Conservation (phyloP, 2,888 invertebrate genomes). For the Stenodema calcarata region DNA sequence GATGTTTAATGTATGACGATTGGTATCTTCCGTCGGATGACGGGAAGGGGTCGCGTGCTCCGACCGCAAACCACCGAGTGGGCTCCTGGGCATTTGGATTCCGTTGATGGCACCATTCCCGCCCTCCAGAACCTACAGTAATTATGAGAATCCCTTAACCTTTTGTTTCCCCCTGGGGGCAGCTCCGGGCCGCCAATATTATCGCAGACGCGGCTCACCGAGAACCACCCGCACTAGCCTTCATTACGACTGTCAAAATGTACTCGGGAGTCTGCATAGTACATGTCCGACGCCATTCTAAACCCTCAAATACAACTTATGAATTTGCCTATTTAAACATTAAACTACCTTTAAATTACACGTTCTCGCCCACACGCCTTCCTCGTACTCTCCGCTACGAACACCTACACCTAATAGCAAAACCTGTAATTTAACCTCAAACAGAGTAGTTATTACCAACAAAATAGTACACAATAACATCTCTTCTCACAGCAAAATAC, state of each 20-base stretch:
- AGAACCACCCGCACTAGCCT: not conserved
- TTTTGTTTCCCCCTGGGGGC: not conserved
- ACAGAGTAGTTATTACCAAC: too few relatives aligned
- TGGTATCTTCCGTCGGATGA: not conserved
- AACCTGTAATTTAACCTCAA: too few relatives aligned
- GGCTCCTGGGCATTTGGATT: not conserved
- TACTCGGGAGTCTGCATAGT: too few relatives aligned
- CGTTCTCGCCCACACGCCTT: too few relatives aligned
- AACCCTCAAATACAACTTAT: too few relatives aligned
- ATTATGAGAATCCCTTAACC: not conserved
- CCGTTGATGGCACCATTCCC: not conserved
- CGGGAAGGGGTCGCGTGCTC: not conserved
- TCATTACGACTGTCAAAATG: not conserved
- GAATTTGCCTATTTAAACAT: too few relatives aligned
- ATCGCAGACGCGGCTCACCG: not conserved
- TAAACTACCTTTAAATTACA: too few relatives aligned
- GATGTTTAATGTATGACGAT: not conserved
- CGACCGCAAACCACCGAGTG: not conserved
- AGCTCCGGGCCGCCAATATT: not conserved
- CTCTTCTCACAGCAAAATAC: too few relatives aligned
- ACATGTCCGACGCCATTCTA: too few relatives aligned
- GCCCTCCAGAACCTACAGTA: not conserved
- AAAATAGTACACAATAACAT: too few relatives aligned
- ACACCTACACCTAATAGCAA: too few relatives aligned
- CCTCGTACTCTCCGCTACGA: too few relatives aligned